Base-by-base conservation (phyloP, 1,140 invertebrate genomes). In the Solenopsis fugax region DNA sequence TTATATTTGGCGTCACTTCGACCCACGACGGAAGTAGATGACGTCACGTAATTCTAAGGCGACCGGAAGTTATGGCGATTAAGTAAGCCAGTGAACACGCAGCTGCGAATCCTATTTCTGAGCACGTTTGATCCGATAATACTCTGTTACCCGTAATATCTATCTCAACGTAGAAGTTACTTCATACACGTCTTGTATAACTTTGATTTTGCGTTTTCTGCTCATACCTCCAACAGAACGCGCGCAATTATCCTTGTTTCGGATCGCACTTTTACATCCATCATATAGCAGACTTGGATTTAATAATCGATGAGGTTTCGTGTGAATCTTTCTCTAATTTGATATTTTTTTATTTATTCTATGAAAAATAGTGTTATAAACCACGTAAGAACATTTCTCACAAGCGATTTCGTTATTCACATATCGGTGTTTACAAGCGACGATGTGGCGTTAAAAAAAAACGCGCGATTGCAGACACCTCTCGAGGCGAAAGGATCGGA, bases 41-140 rank as follows among this genome's bases (percentile, higher is more conserved):
- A 89, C 91, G 91, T 91, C 86, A 91, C 82, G 76, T 80, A 71
- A 76, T 91, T 88, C 64, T 82, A 86, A 84, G 34, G 50, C 62
- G 41, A 77, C 89, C 91, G 92, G 92, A 93, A 92, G 92, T 93
- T 82, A 78, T 80, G 88, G 91, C 82, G 88, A 89, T 92, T 92
- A 87, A 86, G 67, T 60, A 86, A 87, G 67, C 58, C 16, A 48
- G 56, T 62, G 41, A 60, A 18, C 65, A 54, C 58, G 92, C 92
- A 93, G 92, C 92, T 93, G 91, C 92, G 69, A 89, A 86, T 88
- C 87, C 91, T 92, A 92, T 92, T 93, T 93, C 86, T 80, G 88
- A 88, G 76, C 41, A 80, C 65, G 54, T 52, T 80, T 76, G 64
- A 65, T 69, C 34, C 67, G 67, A 64, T 52, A 75, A 88, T 64